Base-by-base conservation (phyloP, 1,140 invertebrate genomes). In the Diabrotica virgifera region DNA sequence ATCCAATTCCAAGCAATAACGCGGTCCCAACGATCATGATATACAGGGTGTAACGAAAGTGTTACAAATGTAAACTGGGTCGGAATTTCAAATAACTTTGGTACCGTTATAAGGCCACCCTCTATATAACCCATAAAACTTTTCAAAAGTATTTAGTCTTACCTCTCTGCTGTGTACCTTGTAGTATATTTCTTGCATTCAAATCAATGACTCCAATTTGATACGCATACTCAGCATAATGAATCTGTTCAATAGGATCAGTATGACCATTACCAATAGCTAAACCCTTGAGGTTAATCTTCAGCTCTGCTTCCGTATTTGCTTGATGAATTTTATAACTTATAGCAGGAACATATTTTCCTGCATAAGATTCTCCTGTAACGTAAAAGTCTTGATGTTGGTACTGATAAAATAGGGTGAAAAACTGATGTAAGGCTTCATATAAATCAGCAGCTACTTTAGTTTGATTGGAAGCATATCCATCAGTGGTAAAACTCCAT, bases 281-380 rank as follows among this genome's bases (percentile, higher is more conserved):
- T 63, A 95, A 70, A 65, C 89, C 89, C 82, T 88, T 81, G 0
- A 91, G 74, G 76, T 90, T 90, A 14, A 90, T 87, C 69, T 84
- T 85, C 4, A 79, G 70, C 51, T 83, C 73, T 12, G 86, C 82
- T 24, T 80, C 80, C 40, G 83, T 78, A 69, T 87, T 90, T 37
- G 87, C 83, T 65, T 82, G 81, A 68, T 90, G 85, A 62, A 68
- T 76, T 92, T 92, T 76, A 89, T 89, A 85, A 0, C 85, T 85
- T 7, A 92, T 79, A 0, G 90, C 89, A 6, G 92, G 91, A 1
- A 93, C 86, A 74, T 93, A 92, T 77, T 90, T 89, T 11, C 92
- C 92, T 5, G 85, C 93, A 77, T 94, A 95, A 5, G 92, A 94
- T 78, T 95, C 92, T 6, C 93, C 93, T 35, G 89, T 87, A 1